These are phyloP conservation scores for Eira barbara DNA, from an alignment of 2,113 vertebrate genomes.

Conservation along the genomic window DNA sequence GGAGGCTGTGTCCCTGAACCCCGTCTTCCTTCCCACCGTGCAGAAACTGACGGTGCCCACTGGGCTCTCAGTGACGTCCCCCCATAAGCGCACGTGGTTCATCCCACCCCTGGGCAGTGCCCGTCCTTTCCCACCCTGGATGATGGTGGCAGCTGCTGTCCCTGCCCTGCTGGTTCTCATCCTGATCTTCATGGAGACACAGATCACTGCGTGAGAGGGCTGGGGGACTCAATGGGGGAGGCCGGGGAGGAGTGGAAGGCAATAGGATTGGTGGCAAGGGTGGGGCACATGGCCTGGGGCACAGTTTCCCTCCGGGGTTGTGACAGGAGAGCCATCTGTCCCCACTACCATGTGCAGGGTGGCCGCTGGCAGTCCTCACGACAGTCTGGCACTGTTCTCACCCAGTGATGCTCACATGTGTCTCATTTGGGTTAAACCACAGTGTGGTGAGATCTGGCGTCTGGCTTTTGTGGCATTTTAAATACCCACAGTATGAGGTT, in stretches of 20 bases:
- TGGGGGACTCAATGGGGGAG: neutral
- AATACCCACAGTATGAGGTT: conserved; percentile 16
- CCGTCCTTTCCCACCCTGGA: conserved; percentile 94
- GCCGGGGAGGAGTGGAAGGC: neutral
- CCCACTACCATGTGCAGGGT: neutral
- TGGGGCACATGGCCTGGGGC: neutral
- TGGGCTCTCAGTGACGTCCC: conserved; percentile 95
- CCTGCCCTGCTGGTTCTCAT: conserved; percentile 97
- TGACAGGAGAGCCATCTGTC: neutral
- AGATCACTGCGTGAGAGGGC: conserved; percentile 95
- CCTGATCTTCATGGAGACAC: conserved; percentile 99
- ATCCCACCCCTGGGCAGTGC: conserved; percentile 95
- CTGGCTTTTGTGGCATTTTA: conserved; percentile 54
- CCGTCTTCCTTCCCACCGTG: conserved; percentile 19
- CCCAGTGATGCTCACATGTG: neutral
- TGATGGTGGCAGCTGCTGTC: conserved; percentile 97
- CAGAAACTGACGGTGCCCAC: conserved; percentile 98
- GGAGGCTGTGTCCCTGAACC: neutral
- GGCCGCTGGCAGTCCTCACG: conserved; percentile 33
- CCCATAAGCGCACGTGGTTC: conserved; percentile 95
- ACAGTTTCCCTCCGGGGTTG: neutral
- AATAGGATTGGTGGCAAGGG: neutral
- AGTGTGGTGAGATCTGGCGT: conserved; percentile 44
- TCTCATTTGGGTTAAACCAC: conserved; percentile 46
- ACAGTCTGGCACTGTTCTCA: neutral